phyloP scores from a whole-genome alignment of 2,888 invertebrate genomes.

The Pristionchus exspectatus region DNA sequence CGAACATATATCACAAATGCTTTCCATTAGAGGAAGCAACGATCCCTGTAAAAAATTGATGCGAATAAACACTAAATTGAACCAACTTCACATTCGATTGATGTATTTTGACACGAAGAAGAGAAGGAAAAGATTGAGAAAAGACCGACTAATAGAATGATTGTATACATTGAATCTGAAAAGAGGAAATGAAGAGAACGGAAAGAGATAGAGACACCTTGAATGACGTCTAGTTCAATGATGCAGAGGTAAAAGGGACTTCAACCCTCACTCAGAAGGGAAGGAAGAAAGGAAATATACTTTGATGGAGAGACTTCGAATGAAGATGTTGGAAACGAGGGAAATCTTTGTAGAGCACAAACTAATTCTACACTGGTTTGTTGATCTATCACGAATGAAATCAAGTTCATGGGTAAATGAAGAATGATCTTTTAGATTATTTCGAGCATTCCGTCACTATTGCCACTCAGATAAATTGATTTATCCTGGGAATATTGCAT shows the following conservation, averaged over 20 bases:
- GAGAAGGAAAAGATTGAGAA: background rate
- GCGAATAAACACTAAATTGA: background rate
- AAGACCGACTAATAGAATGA: background rate
- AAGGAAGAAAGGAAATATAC: background rate
- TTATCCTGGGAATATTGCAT: background rate
- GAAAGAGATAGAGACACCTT: background rate
- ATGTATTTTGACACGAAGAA: background rate
- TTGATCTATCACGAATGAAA: background rate
- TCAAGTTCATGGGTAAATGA: background rate
- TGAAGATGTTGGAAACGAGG: background rate
- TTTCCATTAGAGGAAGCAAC: background rate
- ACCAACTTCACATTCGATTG: background rate
- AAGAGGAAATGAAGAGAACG: background rate
- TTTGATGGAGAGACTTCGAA: constrained; percentile 3
- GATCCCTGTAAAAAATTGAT: background rate
- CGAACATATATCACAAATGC: constrained; percentile 1
- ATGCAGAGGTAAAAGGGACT: background rate
- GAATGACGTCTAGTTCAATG: background rate
- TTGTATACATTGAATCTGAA: background rate
- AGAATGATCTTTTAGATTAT: background rate
- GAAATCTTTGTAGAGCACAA: background rate
- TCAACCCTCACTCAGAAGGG: background rate
- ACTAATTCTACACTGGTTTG: background rate
- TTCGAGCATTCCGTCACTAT: background rate
- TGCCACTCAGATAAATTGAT: background rate